Evolutionary conservation across 2,888 invertebrate genomes (phyloP).

Genomic region (Pyrrhosoma nymphula): DNA sequence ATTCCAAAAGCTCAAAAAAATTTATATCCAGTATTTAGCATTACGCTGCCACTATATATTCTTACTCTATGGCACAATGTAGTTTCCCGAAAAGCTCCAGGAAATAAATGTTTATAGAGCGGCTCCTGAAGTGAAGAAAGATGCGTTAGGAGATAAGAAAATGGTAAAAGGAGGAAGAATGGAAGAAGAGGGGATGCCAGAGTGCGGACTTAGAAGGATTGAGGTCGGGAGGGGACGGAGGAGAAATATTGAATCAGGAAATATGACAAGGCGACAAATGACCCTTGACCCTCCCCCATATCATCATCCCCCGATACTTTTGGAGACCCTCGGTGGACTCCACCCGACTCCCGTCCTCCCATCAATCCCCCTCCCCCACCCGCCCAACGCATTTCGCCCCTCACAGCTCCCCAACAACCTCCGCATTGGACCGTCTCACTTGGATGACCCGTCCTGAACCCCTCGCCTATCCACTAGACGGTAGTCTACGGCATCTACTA

Average conservation of each 20-base stretch:
- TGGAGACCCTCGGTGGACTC: not conserved
- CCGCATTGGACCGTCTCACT: not conserved
- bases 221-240: not conserved
- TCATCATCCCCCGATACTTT: not conserved
- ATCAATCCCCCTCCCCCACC: not conserved
- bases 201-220: not conserved
- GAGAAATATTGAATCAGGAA: constrained; percentile 51
- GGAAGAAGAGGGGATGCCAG: not conserved
- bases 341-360: no score
- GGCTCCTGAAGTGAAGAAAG: not conserved
- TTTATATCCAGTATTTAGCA: no score
- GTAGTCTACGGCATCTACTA: not conserved
- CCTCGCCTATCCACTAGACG: not conserved
- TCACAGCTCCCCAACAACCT: not conserved
- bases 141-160: not conserved
- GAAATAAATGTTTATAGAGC: no score
- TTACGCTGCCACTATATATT: no score
- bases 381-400: not conserved
- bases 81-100: no score
- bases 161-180: not conserved
- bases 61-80: no score
- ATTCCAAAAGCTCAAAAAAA: no score
- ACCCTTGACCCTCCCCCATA: constrained; percentile 29
- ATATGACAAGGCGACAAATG: constrained; percentile 57
- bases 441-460: not conserved